These are phyloP conservation scores for Gopherus flavomarginatus DNA, from an alignment of 2,113 vertebrate genomes.

Conservation along the genomic window DNA sequence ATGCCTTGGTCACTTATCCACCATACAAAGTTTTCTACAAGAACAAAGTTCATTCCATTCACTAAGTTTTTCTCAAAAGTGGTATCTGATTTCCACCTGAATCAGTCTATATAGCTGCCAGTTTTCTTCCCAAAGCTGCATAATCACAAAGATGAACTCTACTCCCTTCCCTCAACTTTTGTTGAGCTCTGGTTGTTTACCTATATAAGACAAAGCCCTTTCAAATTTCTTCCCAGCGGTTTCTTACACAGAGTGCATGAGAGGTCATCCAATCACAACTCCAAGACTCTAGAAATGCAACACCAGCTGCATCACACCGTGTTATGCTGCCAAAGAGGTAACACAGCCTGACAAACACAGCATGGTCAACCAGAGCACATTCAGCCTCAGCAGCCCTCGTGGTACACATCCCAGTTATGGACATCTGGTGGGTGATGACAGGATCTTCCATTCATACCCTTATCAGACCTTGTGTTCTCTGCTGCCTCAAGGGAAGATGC, in stretches of 20 bases:
- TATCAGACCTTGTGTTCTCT: not conserved
- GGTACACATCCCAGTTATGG: not conserved
- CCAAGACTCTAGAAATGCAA: not conserved
- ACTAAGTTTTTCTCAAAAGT: not conserved
- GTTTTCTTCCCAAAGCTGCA: not conserved
- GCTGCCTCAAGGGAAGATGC: not conserved
- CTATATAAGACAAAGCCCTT: not conserved
- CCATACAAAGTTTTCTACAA: not conserved
- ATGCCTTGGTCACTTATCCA: not conserved
- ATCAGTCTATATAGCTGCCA: not conserved
- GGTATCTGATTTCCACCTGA: not conserved
- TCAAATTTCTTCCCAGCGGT: not conserved
- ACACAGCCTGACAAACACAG: not conserved
- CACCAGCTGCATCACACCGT: not conserved
- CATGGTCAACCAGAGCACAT: not conserved
- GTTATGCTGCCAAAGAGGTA: not conserved
- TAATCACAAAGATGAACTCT: not conserved
- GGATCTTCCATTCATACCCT: not conserved
- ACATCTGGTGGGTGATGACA: not conserved
- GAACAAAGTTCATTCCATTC: not conserved
- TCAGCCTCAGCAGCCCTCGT: not conserved
- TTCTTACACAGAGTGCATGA: not conserved
- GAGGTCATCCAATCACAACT: not conserved
- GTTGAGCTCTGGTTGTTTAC: not conserved
- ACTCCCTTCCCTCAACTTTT: too few species aligned